A percentile compares a stretch with the other conserved stretches of the same genome.
Conservation (phyloP, 2,888 invertebrate species). For the Agrotis segetum region DNA sequence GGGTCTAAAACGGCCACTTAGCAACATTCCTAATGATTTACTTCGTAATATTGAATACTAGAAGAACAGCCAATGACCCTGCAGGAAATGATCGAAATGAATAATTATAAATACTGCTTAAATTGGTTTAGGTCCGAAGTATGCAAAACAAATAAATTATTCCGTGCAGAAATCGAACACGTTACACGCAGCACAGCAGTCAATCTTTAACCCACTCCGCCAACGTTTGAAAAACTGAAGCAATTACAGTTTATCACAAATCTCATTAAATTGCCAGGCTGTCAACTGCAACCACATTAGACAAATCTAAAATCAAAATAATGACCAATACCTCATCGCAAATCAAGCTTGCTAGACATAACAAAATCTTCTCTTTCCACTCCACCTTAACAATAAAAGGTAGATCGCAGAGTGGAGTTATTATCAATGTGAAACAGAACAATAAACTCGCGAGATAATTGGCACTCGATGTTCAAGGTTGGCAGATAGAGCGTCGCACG, state of each 20-base stretch:
- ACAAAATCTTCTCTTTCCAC: conserved; percentile 16
- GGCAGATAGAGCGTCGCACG: conserved; percentile 48
- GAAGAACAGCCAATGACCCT: too few relatives aligned
- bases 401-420: conserved; percentile 52
- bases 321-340: conserved; percentile 10
- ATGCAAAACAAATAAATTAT: too few relatives aligned
- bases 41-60: too few relatives aligned
- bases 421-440: conserved; percentile 69
- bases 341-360: conserved; percentile 34
- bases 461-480: conserved; percentile 75
- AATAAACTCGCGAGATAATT: conserved; percentile 75
- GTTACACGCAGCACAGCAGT: too few relatives aligned
- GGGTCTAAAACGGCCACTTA: too few relatives aligned
- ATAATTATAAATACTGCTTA: too few relatives aligned
- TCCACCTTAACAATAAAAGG: conserved; percentile 46
- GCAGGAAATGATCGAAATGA: too few relatives aligned
- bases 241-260: not conserved
- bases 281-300: conserved; percentile 13
- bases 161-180: not conserved
- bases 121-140: too few relatives aligned
- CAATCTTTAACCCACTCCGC: too few relatives aligned
- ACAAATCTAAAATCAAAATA: conserved; percentile 1
- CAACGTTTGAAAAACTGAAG: not conserved
- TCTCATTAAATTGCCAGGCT: not conserved
- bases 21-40: not conserved